Evolutionary conservation across 2,113 vertebrate species (phyloP).

Genomic region (Callopanchax toddi): DNA sequence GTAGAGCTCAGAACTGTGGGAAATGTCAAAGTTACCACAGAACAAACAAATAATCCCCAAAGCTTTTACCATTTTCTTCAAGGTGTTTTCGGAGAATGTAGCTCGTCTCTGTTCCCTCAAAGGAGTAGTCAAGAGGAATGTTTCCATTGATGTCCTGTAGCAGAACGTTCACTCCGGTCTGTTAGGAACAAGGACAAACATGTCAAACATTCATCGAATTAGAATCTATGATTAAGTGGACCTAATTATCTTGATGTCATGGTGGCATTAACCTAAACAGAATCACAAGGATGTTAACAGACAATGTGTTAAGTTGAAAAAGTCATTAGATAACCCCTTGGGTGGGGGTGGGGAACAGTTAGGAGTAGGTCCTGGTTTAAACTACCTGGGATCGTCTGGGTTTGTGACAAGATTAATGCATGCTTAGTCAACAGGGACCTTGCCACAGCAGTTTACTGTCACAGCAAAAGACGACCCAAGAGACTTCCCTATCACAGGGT

Average conservation of each 20-base stretch:
- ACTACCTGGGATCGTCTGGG: no score
- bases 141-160: conserved; percentile 93
- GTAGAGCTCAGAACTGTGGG: neutral
- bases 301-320: conserved; percentile 68
- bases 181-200: conserved; percentile 10
- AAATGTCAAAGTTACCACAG: neutral
- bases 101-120: conserved; percentile 89
- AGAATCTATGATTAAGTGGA: conserved; percentile 64
- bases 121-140: conserved; percentile 88
- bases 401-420: no score
- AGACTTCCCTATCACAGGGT: no score
- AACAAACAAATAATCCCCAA: neutral
- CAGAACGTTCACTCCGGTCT: conserved; percentile 92
- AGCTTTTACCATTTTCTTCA: conserved; percentile 88
- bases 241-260: conserved; percentile 68
- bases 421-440: no score
- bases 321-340: neutral
- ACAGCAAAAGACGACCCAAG: no score
- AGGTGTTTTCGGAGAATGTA: conserved; percentile 88
- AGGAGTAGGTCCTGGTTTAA: no score
- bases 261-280: conserved; percentile 53
- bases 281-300: conserved; percentile 44
- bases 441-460: no score
- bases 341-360: no score
- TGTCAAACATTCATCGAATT: conserved; percentile 63